These are phyloP conservation scores for Oxystoma pomonae DNA, from an alignment of 2,888 invertebrate species.

Conservation along the genomic window DNA sequence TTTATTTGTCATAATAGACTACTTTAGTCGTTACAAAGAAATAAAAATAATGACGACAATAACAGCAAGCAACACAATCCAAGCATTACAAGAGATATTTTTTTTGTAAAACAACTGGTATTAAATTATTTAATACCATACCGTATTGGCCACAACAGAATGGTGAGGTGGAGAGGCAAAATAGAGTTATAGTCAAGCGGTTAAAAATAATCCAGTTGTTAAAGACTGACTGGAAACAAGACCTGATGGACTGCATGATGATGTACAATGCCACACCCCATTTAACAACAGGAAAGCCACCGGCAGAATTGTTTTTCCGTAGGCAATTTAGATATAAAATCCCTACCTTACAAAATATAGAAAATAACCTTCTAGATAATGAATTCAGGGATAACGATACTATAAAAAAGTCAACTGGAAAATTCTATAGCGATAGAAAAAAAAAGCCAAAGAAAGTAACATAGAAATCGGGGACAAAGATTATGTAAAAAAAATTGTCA, in stretches of 20 bases:
- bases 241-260: constrained; percentile 13
- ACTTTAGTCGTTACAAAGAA: constrained; percentile 33
- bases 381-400: constrained; percentile 4
- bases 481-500: neutral
- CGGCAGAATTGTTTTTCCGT: too few relatives aligned
- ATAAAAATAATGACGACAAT: too few relatives aligned
- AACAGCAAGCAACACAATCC: too few relatives aligned
- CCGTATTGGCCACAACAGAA: constrained; percentile 24
- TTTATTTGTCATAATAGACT: constrained; percentile 32
- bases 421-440: neutral
- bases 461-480: neutral
- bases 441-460: neutral
- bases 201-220: constrained; percentile 9
- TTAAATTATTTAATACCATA: too few relatives aligned
- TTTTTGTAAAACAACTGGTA: too few relatives aligned
- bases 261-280: constrained; percentile 15
- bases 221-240: constrained; percentile 10
- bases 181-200: constrained; percentile 19
- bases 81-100: neutral
- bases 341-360: constrained; percentile 9
- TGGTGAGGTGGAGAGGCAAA: constrained; percentile 24
- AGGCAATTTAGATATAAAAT: too few relatives aligned
- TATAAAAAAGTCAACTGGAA: neutral
- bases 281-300: too few relatives aligned
- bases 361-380: constrained; percentile 9